A percentile compares a stretch with the other conserved stretches of the same genome.
Conservation (phyloP, 2,888 invertebrate species). For the Epistrophe grossulariae region DNA sequence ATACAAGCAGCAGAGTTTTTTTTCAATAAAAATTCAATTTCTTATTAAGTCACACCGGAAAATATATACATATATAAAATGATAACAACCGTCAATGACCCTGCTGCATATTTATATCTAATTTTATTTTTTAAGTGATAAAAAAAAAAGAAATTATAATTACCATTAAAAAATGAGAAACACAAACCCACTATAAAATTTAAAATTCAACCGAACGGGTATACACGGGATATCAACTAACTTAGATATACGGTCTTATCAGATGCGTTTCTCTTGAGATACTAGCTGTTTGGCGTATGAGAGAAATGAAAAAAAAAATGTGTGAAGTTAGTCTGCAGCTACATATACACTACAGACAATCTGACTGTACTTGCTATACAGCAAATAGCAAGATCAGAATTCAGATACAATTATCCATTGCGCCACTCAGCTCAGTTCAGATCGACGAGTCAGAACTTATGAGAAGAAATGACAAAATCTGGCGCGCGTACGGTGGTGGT, state of each 20-base stretch:
- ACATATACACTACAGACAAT: not conserved
- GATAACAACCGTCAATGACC: not conserved
- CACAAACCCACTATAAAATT: conserved; percentile 3
- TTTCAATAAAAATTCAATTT: not conserved
- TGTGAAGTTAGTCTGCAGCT: conserved; percentile 33
- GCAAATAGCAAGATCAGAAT: conserved; percentile 43
- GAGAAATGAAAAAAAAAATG: conserved; percentile 55
- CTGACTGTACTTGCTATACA: not conserved
- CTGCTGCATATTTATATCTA: conserved; percentile 23
- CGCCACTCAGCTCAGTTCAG: conserved; percentile 22
- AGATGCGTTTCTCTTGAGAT: conserved; percentile 66
- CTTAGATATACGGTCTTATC: conserved; percentile 65
- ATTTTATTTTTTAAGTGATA: conserved; percentile 26
- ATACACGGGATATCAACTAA: conserved; percentile 19
- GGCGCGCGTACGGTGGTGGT: conserved; percentile 42
- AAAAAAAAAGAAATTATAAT: conserved; percentile 46
- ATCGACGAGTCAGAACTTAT: conserved; percentile 20
- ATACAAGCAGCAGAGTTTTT: not conserved
- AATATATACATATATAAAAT: not conserved
- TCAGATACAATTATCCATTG: conserved; percentile 61
- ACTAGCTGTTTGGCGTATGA: conserved; percentile 44
- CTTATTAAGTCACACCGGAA: conserved; percentile 37
- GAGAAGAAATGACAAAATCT: conserved; percentile 34
- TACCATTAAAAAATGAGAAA: conserved; percentile 56
- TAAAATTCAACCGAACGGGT: conserved; percentile 7